Conservation (phyloP, 1,140 invertebrate genomes). For the Microplitis mediator region DNA sequence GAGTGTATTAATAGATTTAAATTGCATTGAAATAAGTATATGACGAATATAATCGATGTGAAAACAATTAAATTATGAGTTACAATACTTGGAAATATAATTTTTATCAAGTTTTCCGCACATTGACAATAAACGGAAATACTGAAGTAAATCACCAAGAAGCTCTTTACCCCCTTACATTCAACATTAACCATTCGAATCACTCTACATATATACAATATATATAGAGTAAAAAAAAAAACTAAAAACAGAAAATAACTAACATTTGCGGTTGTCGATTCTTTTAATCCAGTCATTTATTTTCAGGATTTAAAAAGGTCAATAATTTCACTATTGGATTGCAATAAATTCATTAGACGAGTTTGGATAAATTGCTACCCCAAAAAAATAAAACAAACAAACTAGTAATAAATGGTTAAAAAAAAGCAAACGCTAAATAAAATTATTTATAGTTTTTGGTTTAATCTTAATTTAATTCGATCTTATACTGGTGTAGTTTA, state of each 20-base stretch:
- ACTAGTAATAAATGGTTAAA: too few relatives aligned
- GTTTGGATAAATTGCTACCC: not conserved
- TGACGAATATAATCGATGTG: too few relatives aligned
- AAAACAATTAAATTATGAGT: too few relatives aligned
- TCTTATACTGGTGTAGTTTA: not conserved
- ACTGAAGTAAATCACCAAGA: conserved; percentile 1
- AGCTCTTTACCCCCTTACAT: not conserved
- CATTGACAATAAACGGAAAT: not conserved
- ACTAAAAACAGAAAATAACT: not conserved
- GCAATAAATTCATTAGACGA: not conserved
- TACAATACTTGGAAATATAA: not conserved
- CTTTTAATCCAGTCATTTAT: conserved; percentile 5
- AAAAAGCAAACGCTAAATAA: too few relatives aligned
- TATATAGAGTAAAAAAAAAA: not conserved
- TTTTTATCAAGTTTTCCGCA: not conserved
- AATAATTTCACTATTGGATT: not conserved
- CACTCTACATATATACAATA: too few relatives aligned
- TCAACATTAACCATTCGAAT: not conserved
- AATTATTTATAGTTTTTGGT: too few relatives aligned
- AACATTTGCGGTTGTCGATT: not conserved
- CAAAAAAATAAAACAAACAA: too few relatives aligned
- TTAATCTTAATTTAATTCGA: not conserved
- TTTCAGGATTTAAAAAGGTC: not conserved
- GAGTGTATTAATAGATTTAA: too few relatives aligned
- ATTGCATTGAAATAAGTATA: too few relatives aligned